Evolutionary conservation across 2,888 invertebrate species (phyloP).

Genomic region (Marasmarcha lunaedactyla): DNA sequence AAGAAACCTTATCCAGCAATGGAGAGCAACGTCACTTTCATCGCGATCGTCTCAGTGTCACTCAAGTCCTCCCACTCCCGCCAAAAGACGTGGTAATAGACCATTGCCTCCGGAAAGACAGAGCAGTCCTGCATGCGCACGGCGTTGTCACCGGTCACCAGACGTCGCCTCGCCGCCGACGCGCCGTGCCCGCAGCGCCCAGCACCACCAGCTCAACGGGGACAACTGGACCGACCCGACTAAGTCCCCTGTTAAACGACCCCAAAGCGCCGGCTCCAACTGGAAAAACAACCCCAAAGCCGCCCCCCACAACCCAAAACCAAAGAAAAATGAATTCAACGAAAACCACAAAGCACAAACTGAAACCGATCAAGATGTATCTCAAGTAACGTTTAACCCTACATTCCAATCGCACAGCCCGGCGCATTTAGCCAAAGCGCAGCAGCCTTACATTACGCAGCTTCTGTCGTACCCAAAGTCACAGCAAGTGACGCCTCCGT

Average conservation of each 20-base stretch:
- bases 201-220: slow-evolving; percentile 46
- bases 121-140: slow-evolving; percentile 41
- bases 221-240: slow-evolving; percentile 53
- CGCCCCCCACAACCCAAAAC: slow-evolving; percentile 46
- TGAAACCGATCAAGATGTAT: slow-evolving; percentile 44
- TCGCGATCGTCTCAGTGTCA: slow-evolving; percentile 41
- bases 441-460: slow-evolving; percentile 61
- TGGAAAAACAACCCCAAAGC: slow-evolving; percentile 61
- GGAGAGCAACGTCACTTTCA: slow-evolving; percentile 79
- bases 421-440: slow-evolving; percentile 46
- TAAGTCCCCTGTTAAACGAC: slow-evolving; percentile 56
- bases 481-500: slow-evolving; percentile 56
- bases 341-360: slow-evolving; percentile 40
- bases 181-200: slow-evolving; percentile 46
- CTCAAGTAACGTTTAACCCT: slow-evolving; percentile 61
- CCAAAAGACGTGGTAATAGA: slow-evolving; percentile 37
- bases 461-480: slow-evolving; percentile 60
- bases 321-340: slow-evolving; percentile 44
- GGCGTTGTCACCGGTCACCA: slow-evolving; percentile 44
- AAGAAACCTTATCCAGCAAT: slow-evolving; percentile 76
- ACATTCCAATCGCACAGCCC: slow-evolving; percentile 68
- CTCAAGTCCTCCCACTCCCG: slow-evolving; percentile 49
- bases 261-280: slow-evolving; percentile 51
- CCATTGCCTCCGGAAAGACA: slow-evolving; percentile 48
- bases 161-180: slow-evolving; percentile 56